These are phyloP conservation scores for Phrynocephalus forsythii DNA, from an alignment of 2,797 vertebrate species.

Conservation along the genomic window DNA sequence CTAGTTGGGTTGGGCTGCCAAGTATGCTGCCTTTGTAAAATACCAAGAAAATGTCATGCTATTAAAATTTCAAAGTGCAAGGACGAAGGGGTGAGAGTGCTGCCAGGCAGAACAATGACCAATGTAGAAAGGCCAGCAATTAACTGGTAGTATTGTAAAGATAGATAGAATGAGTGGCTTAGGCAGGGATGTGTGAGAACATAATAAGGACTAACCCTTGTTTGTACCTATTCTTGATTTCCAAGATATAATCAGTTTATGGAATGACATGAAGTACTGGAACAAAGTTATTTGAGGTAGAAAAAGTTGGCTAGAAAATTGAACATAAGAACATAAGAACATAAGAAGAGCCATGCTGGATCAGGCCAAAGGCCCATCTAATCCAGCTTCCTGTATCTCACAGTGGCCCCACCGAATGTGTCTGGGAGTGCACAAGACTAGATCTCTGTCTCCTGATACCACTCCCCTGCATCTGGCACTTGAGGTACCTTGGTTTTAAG, in stretches of 20 bases:
- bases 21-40: neutral
- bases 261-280: neutral
- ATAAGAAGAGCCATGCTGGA: too few relatives aligned
- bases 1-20: neutral
- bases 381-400: too few relatives aligned
- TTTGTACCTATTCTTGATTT: neutral
- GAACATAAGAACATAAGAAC: too few relatives aligned
- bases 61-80: neutral
- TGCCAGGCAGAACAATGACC: neutral
- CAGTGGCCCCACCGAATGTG: too few relatives aligned
- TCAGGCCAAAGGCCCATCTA: too few relatives aligned
- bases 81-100: neutral
- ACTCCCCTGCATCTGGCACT: too few relatives aligned
- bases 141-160: neutral
- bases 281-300: neutral
- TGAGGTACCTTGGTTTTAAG: too few relatives aligned
- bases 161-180: neutral
- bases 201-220: neutral
- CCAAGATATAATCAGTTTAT: neutral
- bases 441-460: too few relatives aligned
- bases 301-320: conserved; percentile 31
- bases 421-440: too few relatives aligned
- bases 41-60: neutral
- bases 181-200: neutral
- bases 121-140: neutral